Conservation (phyloP, 2,888 invertebrate genomes). For the Aspidiotus destructor region DNA sequence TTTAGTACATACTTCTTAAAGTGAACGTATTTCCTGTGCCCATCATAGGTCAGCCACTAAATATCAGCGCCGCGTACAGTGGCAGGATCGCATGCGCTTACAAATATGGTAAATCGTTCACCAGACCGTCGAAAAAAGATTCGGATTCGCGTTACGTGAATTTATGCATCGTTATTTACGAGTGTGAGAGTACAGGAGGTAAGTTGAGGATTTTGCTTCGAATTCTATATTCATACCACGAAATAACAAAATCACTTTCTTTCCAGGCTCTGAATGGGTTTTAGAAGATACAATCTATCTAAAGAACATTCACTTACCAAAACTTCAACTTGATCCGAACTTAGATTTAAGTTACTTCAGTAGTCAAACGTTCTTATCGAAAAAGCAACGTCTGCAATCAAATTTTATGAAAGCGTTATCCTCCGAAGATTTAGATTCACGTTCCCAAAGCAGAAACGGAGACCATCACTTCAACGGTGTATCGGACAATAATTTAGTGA, state of each 20-base stretch:
- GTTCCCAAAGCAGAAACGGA: slow-evolving; percentile 44
- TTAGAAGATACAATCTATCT: slow-evolving; percentile 91
- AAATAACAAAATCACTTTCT: background rate
- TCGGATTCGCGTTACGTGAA: slow-evolving; percentile 77
- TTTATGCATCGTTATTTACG: slow-evolving; percentile 90
- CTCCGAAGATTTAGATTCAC: slow-evolving; percentile 56
- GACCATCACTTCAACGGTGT: slow-evolving; percentile 37
- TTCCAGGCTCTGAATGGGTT: slow-evolving; percentile 61
- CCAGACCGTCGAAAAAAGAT: slow-evolving; percentile 63
- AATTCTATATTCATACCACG: background rate
- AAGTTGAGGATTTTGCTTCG: slow-evolving; percentile 14
- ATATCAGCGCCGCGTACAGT: slow-evolving; percentile 94
- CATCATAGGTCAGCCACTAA: slow-evolving; percentile 65
- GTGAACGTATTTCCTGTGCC: background rate
- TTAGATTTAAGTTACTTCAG: slow-evolving; percentile 73
- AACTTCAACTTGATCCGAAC: slow-evolving; percentile 66
- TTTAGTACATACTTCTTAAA: background rate
- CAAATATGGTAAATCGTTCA: slow-evolving; percentile 83
- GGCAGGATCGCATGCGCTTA: slow-evolving; percentile 96
- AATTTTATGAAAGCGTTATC: slow-evolving; percentile 66
- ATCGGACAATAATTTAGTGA: slow-evolving; percentile 37
- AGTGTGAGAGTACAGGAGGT: slow-evolving; percentile 97
- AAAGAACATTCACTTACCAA: slow-evolving; percentile 78
- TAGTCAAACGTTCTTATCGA: slow-evolving; percentile 61
- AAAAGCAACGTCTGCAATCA: slow-evolving; percentile 71